Evolutionary conservation across 2,888 invertebrate species (phyloP).

Genomic region (Belgica antarctica): DNA sequence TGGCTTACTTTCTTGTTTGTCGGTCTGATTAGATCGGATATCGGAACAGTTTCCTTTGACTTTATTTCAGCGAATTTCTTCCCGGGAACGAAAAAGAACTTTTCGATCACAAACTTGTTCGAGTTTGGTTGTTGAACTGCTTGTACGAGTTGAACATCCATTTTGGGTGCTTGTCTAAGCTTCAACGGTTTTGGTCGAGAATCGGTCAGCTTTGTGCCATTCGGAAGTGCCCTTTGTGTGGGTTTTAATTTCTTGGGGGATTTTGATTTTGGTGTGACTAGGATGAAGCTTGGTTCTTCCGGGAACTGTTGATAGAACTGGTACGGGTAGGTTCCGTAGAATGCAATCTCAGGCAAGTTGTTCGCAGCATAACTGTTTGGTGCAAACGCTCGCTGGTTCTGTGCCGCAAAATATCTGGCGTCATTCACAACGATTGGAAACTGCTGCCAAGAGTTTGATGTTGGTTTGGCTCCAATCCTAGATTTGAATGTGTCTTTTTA

Average conservation of each 20-base stretch:
- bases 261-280: conserved; percentile 12
- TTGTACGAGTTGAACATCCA: conserved; percentile 49
- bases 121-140: conserved; percentile 51
- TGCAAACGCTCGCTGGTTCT: too few relatives aligned
- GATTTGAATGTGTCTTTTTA: not conserved
- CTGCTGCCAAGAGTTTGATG: too few relatives aligned
- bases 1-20: too few relatives aligned
- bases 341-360: not conserved
- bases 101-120: conserved; percentile 52
- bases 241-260: conserved; percentile 29
- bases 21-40: not conserved
- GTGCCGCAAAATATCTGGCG: too few relatives aligned
- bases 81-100: conserved; percentile 51
- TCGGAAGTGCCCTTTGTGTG: too few relatives aligned
- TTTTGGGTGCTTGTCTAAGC: not conserved
- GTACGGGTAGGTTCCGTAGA: not conserved
- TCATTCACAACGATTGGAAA: too few relatives aligned
- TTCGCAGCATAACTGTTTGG: conserved; percentile 17
- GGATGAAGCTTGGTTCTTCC: not conserved
- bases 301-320: not conserved
- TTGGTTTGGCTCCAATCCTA: not conserved
- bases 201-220: conserved; percentile 33
- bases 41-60: not conserved
- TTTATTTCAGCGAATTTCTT: conserved; percentile 48
- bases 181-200: conserved; percentile 25